Evolutionary conservation across 30 jellyfish, hydroid and myxozoan species (phyloP), one percentile per base, ranked within the genome.

Genomic region (Chrysaora quinquecirrha): DNA sequence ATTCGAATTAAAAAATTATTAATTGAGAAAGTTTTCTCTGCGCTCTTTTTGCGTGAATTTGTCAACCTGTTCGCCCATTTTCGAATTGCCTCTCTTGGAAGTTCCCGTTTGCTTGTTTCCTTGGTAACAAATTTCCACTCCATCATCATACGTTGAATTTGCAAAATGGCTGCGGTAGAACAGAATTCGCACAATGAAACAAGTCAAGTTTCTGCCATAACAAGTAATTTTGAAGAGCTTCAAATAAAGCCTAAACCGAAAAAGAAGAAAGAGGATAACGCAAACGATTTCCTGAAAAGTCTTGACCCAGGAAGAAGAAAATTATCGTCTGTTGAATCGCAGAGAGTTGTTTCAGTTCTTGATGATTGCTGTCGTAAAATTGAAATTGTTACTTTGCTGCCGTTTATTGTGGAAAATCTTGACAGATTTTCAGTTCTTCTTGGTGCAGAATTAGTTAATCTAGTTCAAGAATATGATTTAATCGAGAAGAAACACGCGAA

Each of bases 351-450:
- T 9, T 48, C 92, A 14, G 96, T 84, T 22, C 28, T 93, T 19
- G 98, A 93, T 38, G 96, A 93, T 20, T 63, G 90, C 64, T 56
- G 88, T 33, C 91, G 91, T 10, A 76, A 83, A 71, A 82, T 80
- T 21, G 98, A 93, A 62, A 65, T 93, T 24, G 94, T 93, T 12
- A 93, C 98, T 7, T 87, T 93, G 10, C 78, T 93, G 22, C 98
- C 98, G 24, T 93, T 28, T 52, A 69, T 93, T 28, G 52, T 82
- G 24, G 98, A 93, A 35, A 93, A 86, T 73, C 34, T 93, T 11
- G 90, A 81, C 9, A 92, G 96, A 23, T 87, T 80, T 60, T 87
- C 97, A 3, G 63, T 80, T 1, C 38, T 87, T 27, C 89, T 93
- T 21, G 98, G 98, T 1, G 46, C 83, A 1, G 95, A 77, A 29